Conservation (phyloP, 2,888 invertebrate genomes). For the Beris chalybata region DNA sequence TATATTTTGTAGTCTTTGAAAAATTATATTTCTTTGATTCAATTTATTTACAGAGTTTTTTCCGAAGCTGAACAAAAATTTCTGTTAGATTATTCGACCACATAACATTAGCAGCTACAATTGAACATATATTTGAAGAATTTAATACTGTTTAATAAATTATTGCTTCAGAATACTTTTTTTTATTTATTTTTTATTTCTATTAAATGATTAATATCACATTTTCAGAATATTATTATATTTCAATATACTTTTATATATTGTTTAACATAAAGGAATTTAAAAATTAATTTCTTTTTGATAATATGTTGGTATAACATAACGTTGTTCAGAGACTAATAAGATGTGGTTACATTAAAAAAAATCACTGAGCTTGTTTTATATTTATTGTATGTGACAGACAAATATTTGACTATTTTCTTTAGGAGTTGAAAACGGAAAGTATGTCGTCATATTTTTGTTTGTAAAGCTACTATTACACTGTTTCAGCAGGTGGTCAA, state of each 20-base stretch:
- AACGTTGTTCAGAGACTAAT: too few relatives aligned
- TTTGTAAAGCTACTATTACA: too few relatives aligned
- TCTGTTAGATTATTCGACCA: background rate
- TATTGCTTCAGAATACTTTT: background rate
- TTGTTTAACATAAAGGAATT: background rate
- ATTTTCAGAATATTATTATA: conserved; percentile 42
- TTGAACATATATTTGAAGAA: too few relatives aligned
- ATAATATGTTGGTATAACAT: background rate
- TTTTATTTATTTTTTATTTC: background rate
- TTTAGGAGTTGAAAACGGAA: too few relatives aligned
- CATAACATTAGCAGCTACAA: too few relatives aligned
- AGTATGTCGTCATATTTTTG: too few relatives aligned
- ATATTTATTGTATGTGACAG: too few relatives aligned
- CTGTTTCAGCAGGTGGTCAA: too few relatives aligned
- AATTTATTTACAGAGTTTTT: background rate
- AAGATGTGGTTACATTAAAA: too few relatives aligned
- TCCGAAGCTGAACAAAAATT: background rate
- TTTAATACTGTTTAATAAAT: background rate
- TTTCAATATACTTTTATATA: too few relatives aligned
- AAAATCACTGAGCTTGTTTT: too few relatives aligned
- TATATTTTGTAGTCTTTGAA: background rate
- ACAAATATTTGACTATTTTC: too few relatives aligned
- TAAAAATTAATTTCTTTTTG: background rate
- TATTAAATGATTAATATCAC: conserved; percentile 35
- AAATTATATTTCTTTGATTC: background rate